phyloP scores from a whole-genome alignment of 2,113 vertebrate genomes.

The Pterocles burchelli region DNA sequence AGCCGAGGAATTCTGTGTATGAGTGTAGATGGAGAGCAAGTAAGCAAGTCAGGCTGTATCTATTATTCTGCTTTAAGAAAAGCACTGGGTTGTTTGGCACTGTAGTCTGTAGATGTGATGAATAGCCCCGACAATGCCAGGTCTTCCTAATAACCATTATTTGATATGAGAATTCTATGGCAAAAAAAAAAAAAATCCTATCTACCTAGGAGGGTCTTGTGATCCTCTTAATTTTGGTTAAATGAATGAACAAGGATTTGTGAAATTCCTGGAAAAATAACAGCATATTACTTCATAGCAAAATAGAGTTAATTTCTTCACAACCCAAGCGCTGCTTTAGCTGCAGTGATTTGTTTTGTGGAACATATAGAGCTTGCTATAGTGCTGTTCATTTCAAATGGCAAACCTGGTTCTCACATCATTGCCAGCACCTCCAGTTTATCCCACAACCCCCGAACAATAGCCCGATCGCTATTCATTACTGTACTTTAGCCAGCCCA shows the following conservation, averaged over 20 bases:
- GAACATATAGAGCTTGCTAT: neutral
- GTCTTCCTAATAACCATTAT: neutral
- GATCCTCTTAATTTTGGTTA: neutral
- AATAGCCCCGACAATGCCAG: neutral
- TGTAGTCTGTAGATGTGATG: neutral
- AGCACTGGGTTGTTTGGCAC: neutral
- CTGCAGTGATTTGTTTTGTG: neutral
- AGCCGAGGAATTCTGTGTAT: neutral
- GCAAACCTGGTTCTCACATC: neutral
- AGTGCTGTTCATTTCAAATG: neutral
- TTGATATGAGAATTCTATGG: neutral
- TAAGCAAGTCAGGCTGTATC: neutral
- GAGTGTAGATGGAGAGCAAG: neutral
- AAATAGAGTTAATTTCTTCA: neutral
- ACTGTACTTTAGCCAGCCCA: neutral
- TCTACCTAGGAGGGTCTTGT: neutral
- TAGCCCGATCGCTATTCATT: neutral
- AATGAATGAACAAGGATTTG: neutral
- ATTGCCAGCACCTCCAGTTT: neutral
- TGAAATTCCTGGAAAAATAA: neutral
- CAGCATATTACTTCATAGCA: neutral
- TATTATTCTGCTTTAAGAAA: neutral
- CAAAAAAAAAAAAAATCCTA: rapidly evolving
- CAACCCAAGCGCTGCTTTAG: neutral
- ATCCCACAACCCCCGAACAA: neutral